Base-by-base conservation (phyloP, 2,888 invertebrate species). In the Petrolisthes manimaculis region DNA sequence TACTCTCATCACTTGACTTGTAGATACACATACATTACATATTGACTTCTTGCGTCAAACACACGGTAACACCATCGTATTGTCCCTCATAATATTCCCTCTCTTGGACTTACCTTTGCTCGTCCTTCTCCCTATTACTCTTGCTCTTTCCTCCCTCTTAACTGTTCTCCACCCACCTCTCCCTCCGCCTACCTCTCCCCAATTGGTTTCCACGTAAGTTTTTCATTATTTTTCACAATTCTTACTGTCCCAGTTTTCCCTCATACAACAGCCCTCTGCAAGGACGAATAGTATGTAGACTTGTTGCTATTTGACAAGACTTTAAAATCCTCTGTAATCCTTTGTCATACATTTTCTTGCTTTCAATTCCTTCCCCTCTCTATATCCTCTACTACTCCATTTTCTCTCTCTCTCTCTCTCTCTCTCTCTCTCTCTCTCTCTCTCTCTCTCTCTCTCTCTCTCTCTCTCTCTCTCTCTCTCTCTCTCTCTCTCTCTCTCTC, bases 371-470 rank as follows among this genome's bases (percentile, higher is more conserved):
- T 18, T 12, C 80, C 56, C 14, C 80, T 24, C 37, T 56, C 56
- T 80, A 55, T 24, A 18, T 61, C 80, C 80, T 37, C 61, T 80
- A 24, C 80, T 56, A 37, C 56, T 24, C 4, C 18, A 21, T 8
- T 80, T 24, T 55, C 56, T 80, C 80, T 80, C 12, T 24, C 80
- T 56, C 6, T 56, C 61, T 80, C 24, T 51, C 18, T 61, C 77
- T 54, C 83, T 24, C 53, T 55, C 21, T 74, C 24, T 14, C 55
- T 9, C 5, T 55, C 84, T 75, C 75, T 55, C 12, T 54, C 6
- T 3, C 82, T 18, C 82, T 9, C 55, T 80, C 56, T 21, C 74
- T 21, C 74, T 74, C 74, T 24, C 24, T n/a, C n/a, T 21, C 9
- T 74, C 74, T 21, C 74, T 21, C 51, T 18, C 5, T 67, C 37